A percentile compares a stretch with the other conserved stretches of the same genome.
These are phyloP conservation scores for Sitobion miscanthi DNA, from an alignment of 1,140 invertebrate genomes.

Conservation along the genomic window DNA sequence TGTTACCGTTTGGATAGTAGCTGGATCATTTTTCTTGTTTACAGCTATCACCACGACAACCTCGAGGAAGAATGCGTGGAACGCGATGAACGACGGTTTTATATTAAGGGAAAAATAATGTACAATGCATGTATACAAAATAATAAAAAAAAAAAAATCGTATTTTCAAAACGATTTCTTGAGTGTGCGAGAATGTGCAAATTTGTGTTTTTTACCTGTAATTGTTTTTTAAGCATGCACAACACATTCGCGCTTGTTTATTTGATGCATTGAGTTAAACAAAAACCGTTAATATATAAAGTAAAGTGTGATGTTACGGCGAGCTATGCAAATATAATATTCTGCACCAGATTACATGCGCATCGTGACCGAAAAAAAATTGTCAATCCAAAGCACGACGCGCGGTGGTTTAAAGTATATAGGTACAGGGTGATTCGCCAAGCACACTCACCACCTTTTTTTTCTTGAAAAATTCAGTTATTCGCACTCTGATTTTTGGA, in stretches of 20 bases:
- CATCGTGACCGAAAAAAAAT: background rate
- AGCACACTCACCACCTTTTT: too few relatives aligned
- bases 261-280: background rate
- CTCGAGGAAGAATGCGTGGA: background rate
- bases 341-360: background rate
- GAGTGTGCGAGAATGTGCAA: background rate
- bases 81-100: background rate
- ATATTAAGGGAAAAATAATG: background rate
- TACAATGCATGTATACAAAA: slow-evolving; percentile 52
- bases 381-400: background rate
- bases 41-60: background rate
- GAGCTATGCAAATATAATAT: background rate
- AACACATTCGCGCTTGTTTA: background rate
- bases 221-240: slow-evolving; percentile 43
- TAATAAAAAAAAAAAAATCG: background rate
- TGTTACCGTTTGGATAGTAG: slow-evolving; percentile 30
- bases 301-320: background rate
- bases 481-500: too few relatives aligned
- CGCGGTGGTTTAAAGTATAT: background rate
- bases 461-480: too few relatives aligned
- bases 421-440: too few relatives aligned
- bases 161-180: background rate
- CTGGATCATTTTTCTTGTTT: slow-evolving; percentile 26
- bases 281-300: background rate
- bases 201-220: slow-evolving; percentile 3